phyloP scores from a whole-genome alignment of 2,888 invertebrate genomes.

The Rhagonycha lutea region DNA sequence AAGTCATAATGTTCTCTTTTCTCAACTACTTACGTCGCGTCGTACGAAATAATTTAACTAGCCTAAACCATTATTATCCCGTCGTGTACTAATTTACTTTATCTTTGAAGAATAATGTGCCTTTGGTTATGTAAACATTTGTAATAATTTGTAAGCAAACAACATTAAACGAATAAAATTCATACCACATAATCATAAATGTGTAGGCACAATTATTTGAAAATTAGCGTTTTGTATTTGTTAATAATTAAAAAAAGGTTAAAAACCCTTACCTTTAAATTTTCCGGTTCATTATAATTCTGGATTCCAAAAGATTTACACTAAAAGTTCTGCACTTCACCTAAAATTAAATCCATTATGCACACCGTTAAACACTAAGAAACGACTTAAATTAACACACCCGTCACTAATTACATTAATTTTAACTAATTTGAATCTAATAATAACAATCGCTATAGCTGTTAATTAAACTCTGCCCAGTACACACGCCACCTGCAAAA shows the following conservation, averaged over 20 bases:
- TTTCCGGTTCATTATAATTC: neutral
- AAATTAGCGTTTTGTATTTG: neutral
- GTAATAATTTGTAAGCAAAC: neutral
- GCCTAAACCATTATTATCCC: neutral
- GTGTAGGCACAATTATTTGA: neutral
- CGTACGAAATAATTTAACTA: neutral
- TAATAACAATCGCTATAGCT: neutral
- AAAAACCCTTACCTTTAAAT: neutral
- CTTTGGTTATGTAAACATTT: neutral
- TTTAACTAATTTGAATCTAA: conserved; percentile 10
- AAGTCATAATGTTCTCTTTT: neutral
- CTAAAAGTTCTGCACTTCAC: conserved; percentile 14
- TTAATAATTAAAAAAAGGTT: neutral
- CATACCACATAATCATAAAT: neutral
- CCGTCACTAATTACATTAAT: conserved; percentile 17
- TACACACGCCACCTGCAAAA: conserved; percentile 1
- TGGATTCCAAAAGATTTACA: neutral
- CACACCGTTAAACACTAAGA: conserved; percentile 11
- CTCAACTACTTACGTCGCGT: neutral
- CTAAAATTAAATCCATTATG: conserved; percentile 8
- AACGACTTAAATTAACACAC: conserved; percentile 12
- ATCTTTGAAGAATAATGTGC: neutral
- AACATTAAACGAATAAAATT: neutral
- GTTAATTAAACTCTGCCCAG: neutral
- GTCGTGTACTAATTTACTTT: neutral